These are phyloP conservation scores for Desmophyllum pertusum DNA, from an alignment of 92 coral and sea anemone species.

Conservation along the genomic window DNA sequence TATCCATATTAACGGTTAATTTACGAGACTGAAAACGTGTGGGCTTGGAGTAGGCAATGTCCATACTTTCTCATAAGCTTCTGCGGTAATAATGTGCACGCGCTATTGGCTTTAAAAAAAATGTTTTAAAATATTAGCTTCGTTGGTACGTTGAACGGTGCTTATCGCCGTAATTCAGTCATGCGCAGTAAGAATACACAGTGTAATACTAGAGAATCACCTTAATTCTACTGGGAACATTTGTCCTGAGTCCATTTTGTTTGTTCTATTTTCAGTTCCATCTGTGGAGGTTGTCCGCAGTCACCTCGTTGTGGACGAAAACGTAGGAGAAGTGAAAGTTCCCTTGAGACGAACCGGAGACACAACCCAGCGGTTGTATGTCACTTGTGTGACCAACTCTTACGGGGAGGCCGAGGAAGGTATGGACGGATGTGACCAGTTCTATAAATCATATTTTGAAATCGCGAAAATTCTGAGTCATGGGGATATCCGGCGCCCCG, in stretches of 20 bases:
- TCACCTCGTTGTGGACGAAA: conserved; percentile 70
- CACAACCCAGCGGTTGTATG: conserved; percentile 50
- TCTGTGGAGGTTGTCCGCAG: conserved; percentile 61
- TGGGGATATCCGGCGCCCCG: too few relatives aligned
- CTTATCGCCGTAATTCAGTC: too few relatives aligned
- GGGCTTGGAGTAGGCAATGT: too few relatives aligned
- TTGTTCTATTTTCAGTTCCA: conserved; percentile 54
- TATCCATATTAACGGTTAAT: too few relatives aligned
- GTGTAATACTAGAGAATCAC: background rate
- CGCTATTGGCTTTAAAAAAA: too few relatives aligned
- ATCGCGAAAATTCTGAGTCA: background rate
- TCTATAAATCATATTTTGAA: background rate
- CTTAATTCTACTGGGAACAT: background rate
- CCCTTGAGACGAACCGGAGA: conserved; percentile 79
- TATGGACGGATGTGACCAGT: background rate
- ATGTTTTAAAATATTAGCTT: too few relatives aligned
- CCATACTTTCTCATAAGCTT: too few relatives aligned
- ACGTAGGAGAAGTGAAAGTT: conserved; percentile 59
- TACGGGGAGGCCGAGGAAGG: conserved; percentile 1
- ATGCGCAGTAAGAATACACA: too few relatives aligned
- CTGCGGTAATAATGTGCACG: too few relatives aligned
- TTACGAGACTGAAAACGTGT: too few relatives aligned
- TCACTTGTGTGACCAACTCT: conserved; percentile 67
- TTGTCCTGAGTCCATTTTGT: background rate
- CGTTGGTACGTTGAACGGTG: too few relatives aligned